Conservation (phyloP, 2,888 invertebrate species). For the Autographa gamma region DNA sequence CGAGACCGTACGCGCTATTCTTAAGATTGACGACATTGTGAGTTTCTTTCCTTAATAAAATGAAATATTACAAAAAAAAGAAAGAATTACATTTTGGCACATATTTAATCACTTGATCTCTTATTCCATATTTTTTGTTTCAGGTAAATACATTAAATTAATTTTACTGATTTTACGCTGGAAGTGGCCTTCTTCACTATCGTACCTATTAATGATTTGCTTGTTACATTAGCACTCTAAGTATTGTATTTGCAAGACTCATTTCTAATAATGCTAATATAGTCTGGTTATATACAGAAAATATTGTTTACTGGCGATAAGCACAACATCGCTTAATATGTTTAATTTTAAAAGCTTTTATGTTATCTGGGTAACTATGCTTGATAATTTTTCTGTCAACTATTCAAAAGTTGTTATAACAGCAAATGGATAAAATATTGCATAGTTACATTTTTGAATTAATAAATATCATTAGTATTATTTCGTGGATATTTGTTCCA, state of each 20-base stretch:
- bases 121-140: constrained; percentile 67
- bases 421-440: neutral
- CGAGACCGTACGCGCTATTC: constrained; percentile 98
- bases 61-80: too few species aligned
- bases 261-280: neutral
- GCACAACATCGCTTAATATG: neutral
- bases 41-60: constrained; percentile 74
- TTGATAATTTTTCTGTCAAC: constrained; percentile 1
- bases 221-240: constrained; percentile 15
- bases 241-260: neutral
- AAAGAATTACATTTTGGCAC: too few species aligned
- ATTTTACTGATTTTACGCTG: neutral
- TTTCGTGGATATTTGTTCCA: constrained; percentile 50
- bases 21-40: constrained; percentile 99
- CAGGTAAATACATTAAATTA: constrained; percentile 88
- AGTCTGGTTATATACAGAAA: neutral
- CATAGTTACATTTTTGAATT: constrained; percentile 1
- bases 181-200: neutral
- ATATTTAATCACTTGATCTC: neutral
- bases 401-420: neutral
- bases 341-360: constrained; percentile 11
- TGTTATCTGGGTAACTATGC: constrained; percentile 11
- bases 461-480: constrained; percentile 33
- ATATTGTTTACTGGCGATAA: neutral
- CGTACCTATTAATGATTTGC: constrained; percentile 12